These are phyloP conservation scores for Pipistrellus nathusii DNA, from an alignment of 2,797 vertebrate genomes.

Conservation along the genomic window DNA sequence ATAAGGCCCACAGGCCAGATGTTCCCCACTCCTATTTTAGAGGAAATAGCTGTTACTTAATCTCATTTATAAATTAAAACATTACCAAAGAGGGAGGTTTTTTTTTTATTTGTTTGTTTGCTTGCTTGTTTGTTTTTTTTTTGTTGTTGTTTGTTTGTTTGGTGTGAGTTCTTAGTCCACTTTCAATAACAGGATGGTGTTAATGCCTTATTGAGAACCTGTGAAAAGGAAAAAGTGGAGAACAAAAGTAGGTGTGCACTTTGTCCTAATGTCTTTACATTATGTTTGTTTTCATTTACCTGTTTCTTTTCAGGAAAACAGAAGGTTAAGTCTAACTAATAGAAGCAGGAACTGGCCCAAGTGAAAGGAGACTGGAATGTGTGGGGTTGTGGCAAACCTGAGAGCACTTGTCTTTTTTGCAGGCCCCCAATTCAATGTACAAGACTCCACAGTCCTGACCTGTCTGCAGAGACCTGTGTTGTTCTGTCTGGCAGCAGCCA, in stretches of 20 bases:
- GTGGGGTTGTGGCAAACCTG: not conserved
- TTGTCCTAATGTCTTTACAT: not conserved
- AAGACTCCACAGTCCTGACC: not conserved
- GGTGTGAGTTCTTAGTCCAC: not conserved
- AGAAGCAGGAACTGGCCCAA: not conserved
- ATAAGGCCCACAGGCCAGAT: no score
- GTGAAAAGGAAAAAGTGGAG: not conserved
- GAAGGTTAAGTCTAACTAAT: not conserved
- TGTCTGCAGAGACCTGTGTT: not conserved
- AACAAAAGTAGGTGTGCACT: not conserved
- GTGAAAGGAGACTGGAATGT: not conserved
- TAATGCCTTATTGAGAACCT: not conserved
- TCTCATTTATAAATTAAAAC: conserved; percentile 17
- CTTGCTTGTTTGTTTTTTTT: no score
- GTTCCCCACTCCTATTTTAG: not conserved
- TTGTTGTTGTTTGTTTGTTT: not conserved
- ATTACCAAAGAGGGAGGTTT: not conserved
- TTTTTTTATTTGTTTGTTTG: not conserved
- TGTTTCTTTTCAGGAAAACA: not conserved
- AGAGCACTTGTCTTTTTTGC: not conserved
- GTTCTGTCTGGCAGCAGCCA: not conserved
- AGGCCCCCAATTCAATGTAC: not conserved
- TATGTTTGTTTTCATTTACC: not conserved
- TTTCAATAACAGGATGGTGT: not conserved
- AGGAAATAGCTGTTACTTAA: not conserved